phyloP scores from a whole-genome alignment of 2,113 vertebrate genomes.

The Solenodon paradoxus region DNA sequence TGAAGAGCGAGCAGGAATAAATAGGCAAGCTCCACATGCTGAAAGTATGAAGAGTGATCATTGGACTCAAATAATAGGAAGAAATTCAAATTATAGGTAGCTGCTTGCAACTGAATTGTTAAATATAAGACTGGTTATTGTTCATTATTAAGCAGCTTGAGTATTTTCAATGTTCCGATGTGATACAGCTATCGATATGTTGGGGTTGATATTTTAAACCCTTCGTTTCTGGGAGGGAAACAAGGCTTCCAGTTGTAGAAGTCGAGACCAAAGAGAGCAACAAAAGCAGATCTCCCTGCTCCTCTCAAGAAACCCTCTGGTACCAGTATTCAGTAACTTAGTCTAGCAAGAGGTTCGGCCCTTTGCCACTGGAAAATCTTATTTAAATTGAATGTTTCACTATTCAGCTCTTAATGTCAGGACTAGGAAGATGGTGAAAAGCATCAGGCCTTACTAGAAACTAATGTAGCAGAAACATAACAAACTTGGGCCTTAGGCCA shows the following conservation, averaged over 20 bases:
- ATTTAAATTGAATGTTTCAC: slow-evolving; percentile 33
- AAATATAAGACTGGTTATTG: neutral
- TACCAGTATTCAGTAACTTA: neutral
- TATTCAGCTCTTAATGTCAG: slow-evolving; percentile 30
- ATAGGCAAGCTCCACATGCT: neutral
- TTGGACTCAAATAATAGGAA: slow-evolving; percentile 2
- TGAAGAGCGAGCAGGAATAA: neutral
- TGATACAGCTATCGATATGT: neutral
- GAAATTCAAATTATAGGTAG: slow-evolving; percentile 22
- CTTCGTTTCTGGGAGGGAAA: slow-evolving; percentile 43
- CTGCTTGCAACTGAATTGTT: neutral
- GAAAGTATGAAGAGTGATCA: neutral
- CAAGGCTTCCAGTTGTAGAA: neutral
- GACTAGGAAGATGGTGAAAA: slow-evolving; percentile 41
- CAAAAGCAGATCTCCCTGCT: neutral
- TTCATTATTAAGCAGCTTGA: slow-evolving; percentile 22
- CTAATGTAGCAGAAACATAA: neutral
- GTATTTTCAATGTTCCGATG: neutral
- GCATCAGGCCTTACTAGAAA: neutral
- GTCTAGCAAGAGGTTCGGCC: neutral
- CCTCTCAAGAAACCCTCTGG: neutral
- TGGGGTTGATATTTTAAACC: slow-evolving; percentile 15
- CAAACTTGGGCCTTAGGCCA: neutral
- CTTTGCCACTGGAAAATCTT: slow-evolving; percentile 33
- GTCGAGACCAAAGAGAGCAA: neutral